Base-by-base conservation (phyloP, 2,113 vertebrate species). In the Pluvialis apricaria region DNA sequence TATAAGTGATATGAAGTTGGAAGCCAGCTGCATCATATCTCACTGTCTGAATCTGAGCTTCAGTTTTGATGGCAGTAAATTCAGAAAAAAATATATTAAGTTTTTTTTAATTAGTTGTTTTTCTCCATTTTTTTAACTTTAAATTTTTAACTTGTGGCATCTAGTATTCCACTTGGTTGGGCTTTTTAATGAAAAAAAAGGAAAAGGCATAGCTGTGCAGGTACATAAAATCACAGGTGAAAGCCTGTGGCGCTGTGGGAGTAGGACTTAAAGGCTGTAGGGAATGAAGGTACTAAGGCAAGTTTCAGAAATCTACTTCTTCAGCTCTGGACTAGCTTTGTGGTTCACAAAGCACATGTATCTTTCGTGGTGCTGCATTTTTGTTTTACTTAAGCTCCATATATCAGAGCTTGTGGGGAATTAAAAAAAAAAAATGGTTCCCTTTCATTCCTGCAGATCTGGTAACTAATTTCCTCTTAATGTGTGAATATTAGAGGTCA, bases 291-390 rank as follows among this genome's bases (percentile, higher is more conserved):
- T 75, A 13, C 26, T 65, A 78, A 70, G 4, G 34, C 15, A 61
- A 24, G 28, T 71, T 88, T 79, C 3, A 6, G 38, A 76, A 51
- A 71, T 2, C 11, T 32, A 11, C 24, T 86, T 77, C 17, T 78
- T 7, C 18, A 42, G 6, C 28, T 91, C 70, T 57, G 16, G 19
- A 28, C 34, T 70, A 71, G 31, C 28, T 66, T n/a, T 5, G 2
- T 36, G 3, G 4, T 61, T 61, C 0, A 0, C 19, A 77, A 80
- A 68, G 5, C 11, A 57, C 10, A 1, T 65, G 5, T 49, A 24
- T 54, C 19, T 76, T 82, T 15, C 45, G n/a, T 1, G 5, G 12
- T 54, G 31, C 29, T 76, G 42, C 8, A 13, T 80, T 75, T 86
- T 3, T 62, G 29, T 55, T 80, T 71, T 54, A 8, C 25, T 82